phyloP scores from a whole-genome alignment of 2,888 invertebrate genomes.

The Neoitamus cyanurus region DNA sequence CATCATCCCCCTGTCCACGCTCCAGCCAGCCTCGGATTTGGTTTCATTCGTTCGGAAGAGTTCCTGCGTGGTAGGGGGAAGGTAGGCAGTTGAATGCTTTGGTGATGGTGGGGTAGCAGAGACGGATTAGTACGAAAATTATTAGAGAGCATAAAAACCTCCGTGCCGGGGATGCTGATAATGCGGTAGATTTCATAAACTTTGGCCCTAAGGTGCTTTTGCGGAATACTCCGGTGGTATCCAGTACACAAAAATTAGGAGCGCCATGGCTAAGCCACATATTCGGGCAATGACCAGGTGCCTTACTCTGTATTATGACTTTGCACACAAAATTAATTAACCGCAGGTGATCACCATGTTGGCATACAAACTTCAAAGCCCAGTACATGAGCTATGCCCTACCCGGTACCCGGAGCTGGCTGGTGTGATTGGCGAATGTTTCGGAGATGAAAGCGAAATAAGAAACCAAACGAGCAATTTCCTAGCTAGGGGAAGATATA shows the following conservation, averaged over 20 bases:
- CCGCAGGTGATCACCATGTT: background rate
- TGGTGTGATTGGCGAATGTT: background rate
- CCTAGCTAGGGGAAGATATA: background rate
- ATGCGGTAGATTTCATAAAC: background rate
- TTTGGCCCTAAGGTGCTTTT: background rate
- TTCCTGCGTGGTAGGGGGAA: background rate
- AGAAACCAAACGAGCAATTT: background rate
- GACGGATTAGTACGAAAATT: background rate
- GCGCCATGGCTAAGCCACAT: background rate
- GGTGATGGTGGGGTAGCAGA: background rate
- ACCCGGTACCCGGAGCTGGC: background rate
- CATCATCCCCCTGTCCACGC: background rate
- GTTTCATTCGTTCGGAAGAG: background rate
- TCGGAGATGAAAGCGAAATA: background rate
- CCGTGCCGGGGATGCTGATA: background rate
- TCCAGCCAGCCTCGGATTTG: background rate
- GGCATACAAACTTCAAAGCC: background rate
- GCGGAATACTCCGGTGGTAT: background rate
- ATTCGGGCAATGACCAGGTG: background rate
- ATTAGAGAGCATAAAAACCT: background rate
- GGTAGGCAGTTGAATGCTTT: background rate
- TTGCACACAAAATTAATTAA: background rate
- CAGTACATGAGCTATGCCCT: background rate
- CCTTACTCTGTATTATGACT: background rate
- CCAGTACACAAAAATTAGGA: background rate